Evolutionary conservation across 2,113 vertebrate species (phyloP), one percentile per base, ranked within the genome.

Genomic region (Mastomys natalensis): DNA sequence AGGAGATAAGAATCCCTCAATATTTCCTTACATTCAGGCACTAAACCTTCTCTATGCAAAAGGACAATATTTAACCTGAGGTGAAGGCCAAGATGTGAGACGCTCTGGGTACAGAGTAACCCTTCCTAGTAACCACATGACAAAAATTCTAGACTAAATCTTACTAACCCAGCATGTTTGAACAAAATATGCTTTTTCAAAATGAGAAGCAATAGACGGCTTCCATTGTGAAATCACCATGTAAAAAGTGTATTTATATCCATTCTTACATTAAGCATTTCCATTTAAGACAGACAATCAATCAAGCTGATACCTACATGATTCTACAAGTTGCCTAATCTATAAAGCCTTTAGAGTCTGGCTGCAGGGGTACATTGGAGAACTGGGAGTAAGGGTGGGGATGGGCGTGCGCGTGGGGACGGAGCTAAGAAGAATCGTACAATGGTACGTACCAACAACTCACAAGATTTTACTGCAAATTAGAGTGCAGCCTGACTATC

Each of bases 141-240:
- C 45, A 55, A 89, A 88, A 85, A 68, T 29, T 37, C 29, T 84
- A 91, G 89, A 86, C n/a, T 37, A 87, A 94, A 97, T 51, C 60
- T 19, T 40, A 95, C 31, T 77, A 90, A 76, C 92, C 66, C 96
- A n/a, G 40, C 22, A 29, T 77, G 24, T 86, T 58, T 15, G 26
- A 89, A 96, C 48, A 88, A 91, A 92, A 91, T 48, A 92, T 55
- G 40, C 3, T 94, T 96, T 94, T 48, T 85, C 17, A 80, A 96
- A 96, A 86, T 77, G 86, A 78, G 21, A 92, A 72, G 76, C 19
- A 91, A 92, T 90, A 84, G 45, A 34, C 84, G 70, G 8, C 37
- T 89, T 95, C 77, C 12, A 34, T 89, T 62, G 58, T 95, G 53
- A 95, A 93, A 90, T 62, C 58, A 62, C 8, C 58, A 13, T 53